Base-by-base conservation (phyloP, 1,140 invertebrate genomes). In the Eufriesea mexicana region DNA sequence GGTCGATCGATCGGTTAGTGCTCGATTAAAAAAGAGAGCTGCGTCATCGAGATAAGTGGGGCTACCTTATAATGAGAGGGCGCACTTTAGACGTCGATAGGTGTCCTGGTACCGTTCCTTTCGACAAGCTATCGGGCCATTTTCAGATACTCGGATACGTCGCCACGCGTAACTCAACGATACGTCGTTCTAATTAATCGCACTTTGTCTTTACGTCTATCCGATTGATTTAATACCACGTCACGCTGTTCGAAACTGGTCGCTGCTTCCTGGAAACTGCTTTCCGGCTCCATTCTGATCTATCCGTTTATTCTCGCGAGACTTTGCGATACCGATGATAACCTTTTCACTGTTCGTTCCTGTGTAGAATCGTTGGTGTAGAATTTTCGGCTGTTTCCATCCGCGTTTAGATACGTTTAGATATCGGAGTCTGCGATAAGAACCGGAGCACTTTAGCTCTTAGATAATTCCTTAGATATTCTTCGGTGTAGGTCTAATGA, bases 51-150 rank as follows among this genome's bases (percentile, higher is more conserved):
- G 87, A 89, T 89, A 88, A 89, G 86, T 80, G 62, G 64, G 71
- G 72, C 84, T 88, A 86, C 79, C 84, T 88, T 88, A 85, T 89
- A 89, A 88, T 86, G 73, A 89, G 86, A 74, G 84, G 84, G 84
- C 75, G 62, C 86, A 76, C 62, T 88, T 84, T 83, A 61, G 74
- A 70, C 47, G 70, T 64, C 59, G 86, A 61, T 72, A 57, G 77
- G 61, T 54, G 62, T 73, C 57, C 42, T 20, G 64, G 71, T 54
- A 75, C 59, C 54, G 79, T 75, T 55, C 66, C 55, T 57, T 42
- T 35, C 16, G 66, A 61, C 23, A 59, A 42, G 45, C 62, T 76
- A 62, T 79, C 82, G 59, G 84, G 18, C 70, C 75, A 55, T 85
- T 74, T 70, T 79, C 57, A 75, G 83, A 79, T 83, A 85, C 68